These are phyloP conservation scores for Crossaster papposus DNA, from an alignment of 53 echinoderm and acorn worm genomes.

Conservation along the genomic window DNA sequence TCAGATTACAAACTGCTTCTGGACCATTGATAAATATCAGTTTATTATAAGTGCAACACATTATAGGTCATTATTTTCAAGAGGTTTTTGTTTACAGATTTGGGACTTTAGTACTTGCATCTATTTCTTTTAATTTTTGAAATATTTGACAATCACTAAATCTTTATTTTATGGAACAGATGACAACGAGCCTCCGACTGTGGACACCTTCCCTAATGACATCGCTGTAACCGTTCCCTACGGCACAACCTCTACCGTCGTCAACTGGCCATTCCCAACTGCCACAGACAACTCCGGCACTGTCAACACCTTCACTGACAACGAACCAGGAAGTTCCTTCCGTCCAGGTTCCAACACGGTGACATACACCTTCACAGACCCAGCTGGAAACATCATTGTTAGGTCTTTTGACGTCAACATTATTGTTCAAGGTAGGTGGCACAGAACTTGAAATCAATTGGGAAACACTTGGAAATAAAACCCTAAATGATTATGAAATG, in stretches of 20 bases:
- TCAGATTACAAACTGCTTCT: too few species aligned
- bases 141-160: too few species aligned
- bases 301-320: conserved; percentile 13
- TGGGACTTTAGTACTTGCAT: too few species aligned
- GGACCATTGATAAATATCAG: too few species aligned
- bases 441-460: too few species aligned
- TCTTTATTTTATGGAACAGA: neutral
- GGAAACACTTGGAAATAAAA: too few species aligned
- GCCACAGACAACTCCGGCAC: conserved; percentile 73
- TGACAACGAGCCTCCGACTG: conserved; percentile 27
- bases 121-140: too few species aligned
- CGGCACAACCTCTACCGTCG: conserved; percentile 17
- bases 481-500: too few species aligned
- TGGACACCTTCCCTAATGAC: conserved; percentile 46
- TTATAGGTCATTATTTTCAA: too few species aligned
- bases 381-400: conserved; percentile 27
- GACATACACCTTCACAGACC: conserved; percentile 43
- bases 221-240: conserved; percentile 49
- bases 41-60: too few species aligned
- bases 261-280: conserved; percentile 50
- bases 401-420: conserved; percentile 30
- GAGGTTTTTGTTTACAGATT: too few species aligned
- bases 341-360: conserved; percentile 20
- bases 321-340: conserved; percentile 43
- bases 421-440: neutral